Conservation (phyloP, 1,140 invertebrate genomes). For the Galleria mellonella region DNA sequence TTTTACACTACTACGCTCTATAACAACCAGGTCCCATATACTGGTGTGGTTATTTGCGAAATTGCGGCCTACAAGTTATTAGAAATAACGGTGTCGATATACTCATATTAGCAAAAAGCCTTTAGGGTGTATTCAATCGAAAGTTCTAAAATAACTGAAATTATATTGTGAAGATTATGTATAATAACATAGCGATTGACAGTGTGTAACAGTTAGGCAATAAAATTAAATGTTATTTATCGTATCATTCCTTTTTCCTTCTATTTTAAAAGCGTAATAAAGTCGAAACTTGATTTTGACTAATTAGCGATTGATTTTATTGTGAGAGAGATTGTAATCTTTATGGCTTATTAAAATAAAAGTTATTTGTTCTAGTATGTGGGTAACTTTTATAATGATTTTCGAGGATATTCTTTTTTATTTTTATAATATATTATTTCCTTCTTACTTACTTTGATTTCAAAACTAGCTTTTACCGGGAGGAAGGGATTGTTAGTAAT, state of each 20-base stretch:
- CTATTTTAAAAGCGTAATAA: background rate
- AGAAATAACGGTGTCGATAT: constrained; percentile 41
- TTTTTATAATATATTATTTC: too few species aligned
- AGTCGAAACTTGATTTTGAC: background rate
- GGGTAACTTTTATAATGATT: too few species aligned
- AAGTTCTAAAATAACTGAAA: constrained; percentile 38
- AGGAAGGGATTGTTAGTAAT: too few species aligned
- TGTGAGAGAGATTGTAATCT: too few species aligned
- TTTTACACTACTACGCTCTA: too few species aligned
- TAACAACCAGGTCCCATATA: background rate
- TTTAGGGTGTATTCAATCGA: constrained; percentile 49
- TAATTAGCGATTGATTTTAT: background rate
- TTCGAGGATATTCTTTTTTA: too few species aligned
- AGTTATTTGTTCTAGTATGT: too few species aligned
- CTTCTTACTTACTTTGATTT: too few species aligned
- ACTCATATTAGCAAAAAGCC: constrained; percentile 43
- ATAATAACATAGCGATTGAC: constrained; percentile 45
- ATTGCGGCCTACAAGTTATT: constrained; percentile 50
- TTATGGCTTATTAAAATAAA: too few species aligned
- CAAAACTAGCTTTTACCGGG: too few species aligned
- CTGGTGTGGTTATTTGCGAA: constrained; percentile 37
- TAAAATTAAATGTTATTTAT: constrained; percentile 14
- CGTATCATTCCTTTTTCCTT: too few species aligned
- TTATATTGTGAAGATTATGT: constrained; percentile 27
- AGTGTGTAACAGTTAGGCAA: constrained; percentile 13